Base-by-base conservation (phyloP, 2,888 invertebrate genomes). In the Eustalomyia histrio region DNA sequence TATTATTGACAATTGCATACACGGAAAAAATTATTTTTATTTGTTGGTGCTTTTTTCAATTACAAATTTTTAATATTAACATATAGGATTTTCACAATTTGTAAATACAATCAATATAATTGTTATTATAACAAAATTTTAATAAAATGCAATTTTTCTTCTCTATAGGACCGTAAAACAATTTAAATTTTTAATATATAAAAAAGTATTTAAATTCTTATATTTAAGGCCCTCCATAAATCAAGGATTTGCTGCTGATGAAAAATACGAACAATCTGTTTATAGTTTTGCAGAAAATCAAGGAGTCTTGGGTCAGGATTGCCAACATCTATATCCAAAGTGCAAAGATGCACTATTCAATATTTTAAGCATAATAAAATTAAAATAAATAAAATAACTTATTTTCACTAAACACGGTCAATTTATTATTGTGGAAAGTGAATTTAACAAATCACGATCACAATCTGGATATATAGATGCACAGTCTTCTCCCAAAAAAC, bases 171-270 rank as follows among this genome's bases (percentile, higher is more conserved):
- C n/a, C n/a, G 21, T 4, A 21, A 21, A 21, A 3, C 4, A 21
- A 29, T 29, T 29, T 29, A 29, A 6, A 29, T 29, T 29, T 29
- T 29, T 29, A 3, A 29, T 6, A 21, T 21, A 21, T 29, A 29
- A 24, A 24, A 24, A 24, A 29, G 7, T 6, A 29, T 29, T 1
- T 29, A 6, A 6, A 29, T 29, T 29, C 7, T 29, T n/a, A n/a
- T 24, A 73, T 88, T 87, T 71, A 79, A 92, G 92, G 52, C 92
- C 92, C 7, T 91, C 91, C 4, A 87, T 88, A 17, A 94, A 94
- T 86, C 90, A 92, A 76, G 91, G 92, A 35, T 94, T 94, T 0
- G 92, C 91, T 79, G 87, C 91, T 78, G 86, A 91, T 1, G 94
- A 93, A 17, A 88, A 88, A 33, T 80, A 88, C 0, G 87, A 88